These are phyloP conservation scores for Tachina grossa DNA, from an alignment of 2,888 invertebrate genomes.

Conservation along the genomic window DNA sequence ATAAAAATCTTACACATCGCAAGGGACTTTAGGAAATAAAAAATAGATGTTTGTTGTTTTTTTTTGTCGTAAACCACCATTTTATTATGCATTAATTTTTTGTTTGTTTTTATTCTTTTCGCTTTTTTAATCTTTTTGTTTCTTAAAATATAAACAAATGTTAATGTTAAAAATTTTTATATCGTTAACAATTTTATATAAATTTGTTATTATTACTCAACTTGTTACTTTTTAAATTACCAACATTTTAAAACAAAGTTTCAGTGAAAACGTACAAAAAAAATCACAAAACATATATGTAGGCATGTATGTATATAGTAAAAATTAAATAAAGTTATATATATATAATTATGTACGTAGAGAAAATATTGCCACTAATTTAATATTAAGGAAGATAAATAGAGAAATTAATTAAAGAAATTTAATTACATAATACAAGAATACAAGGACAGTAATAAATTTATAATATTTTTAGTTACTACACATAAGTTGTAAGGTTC, in stretches of 20 bases:
- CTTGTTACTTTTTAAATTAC: slow-evolving; percentile 1
- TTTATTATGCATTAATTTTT: slow-evolving; percentile 21
- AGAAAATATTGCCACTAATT: slow-evolving; percentile 48
- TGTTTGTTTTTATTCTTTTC: slow-evolving; percentile 1
- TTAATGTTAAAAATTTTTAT: not conserved
- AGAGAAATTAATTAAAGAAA: slow-evolving; percentile 9
- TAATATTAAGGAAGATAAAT: slow-evolving; percentile 29
- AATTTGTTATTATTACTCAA: slow-evolving; percentile 33
- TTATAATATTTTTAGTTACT: slow-evolving; percentile 2
- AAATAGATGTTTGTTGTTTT: slow-evolving; percentile 12
- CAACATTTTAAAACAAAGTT: slow-evolving; percentile 9
- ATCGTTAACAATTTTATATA: slow-evolving; percentile 34
- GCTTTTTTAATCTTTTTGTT: not conserved
- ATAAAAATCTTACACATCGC: too few species aligned
- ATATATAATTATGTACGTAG: not conserved
- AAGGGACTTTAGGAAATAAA: not conserved
- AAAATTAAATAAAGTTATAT: too few species aligned
- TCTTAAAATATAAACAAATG: slow-evolving; percentile 19
- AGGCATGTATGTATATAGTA: not conserved
- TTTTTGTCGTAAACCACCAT: slow-evolving; percentile 50
- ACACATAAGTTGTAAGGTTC: not conserved
- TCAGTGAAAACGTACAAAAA: slow-evolving; percentile 11
- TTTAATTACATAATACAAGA: slow-evolving; percentile 33
- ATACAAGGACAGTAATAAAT: slow-evolving; percentile 36
- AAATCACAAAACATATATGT: slow-evolving; percentile 26